phyloP scores from a whole-genome alignment of 2,888 invertebrate genomes.

The Amorpha juglandis region DNA sequence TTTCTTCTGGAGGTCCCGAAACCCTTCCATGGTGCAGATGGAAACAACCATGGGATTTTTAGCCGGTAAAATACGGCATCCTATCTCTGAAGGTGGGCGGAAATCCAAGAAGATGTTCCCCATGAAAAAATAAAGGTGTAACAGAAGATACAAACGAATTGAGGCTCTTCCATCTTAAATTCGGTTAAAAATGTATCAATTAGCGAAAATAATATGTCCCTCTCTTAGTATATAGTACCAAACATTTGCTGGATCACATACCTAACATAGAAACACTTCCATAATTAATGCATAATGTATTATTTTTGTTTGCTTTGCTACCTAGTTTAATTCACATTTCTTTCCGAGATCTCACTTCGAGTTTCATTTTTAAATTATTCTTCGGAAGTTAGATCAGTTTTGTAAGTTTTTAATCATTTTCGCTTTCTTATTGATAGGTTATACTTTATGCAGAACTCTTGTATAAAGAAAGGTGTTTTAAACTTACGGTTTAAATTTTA shows the following conservation, averaged over 20 bases:
- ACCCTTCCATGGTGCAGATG: too few species aligned
- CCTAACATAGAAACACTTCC: constrained; percentile 38
- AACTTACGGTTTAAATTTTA: neutral
- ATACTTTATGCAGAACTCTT: constrained; percentile 34
- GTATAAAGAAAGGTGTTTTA: constrained; percentile 2
- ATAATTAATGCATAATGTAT: constrained; percentile 53
- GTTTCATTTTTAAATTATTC: constrained; percentile 47
- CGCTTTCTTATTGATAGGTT: constrained; percentile 31
- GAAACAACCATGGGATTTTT: too few species aligned
- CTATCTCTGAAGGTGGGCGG: too few species aligned
- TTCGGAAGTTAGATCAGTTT: constrained; percentile 38
- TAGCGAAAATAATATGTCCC: too few species aligned
- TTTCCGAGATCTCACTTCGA: constrained; percentile 42
- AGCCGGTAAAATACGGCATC: too few species aligned
- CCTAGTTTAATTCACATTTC: constrained; percentile 49
- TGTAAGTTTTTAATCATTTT: constrained; percentile 42
- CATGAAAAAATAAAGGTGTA: too few species aligned
- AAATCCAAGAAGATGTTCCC: too few species aligned
- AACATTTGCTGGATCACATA: constrained; percentile 14
- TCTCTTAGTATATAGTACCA: constrained; percentile 6
- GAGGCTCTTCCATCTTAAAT: too few species aligned
- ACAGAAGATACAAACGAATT: too few species aligned
- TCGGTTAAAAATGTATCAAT: too few species aligned
- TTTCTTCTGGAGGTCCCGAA: too few species aligned
- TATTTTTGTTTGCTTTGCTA: constrained; percentile 51